Percentiles rank a stretch among this genome's conserved stretches.
These are phyloP conservation scores for Hyalella azteca DNA, from an alignment of 2,888 invertebrate species.

Conservation along the genomic window DNA sequence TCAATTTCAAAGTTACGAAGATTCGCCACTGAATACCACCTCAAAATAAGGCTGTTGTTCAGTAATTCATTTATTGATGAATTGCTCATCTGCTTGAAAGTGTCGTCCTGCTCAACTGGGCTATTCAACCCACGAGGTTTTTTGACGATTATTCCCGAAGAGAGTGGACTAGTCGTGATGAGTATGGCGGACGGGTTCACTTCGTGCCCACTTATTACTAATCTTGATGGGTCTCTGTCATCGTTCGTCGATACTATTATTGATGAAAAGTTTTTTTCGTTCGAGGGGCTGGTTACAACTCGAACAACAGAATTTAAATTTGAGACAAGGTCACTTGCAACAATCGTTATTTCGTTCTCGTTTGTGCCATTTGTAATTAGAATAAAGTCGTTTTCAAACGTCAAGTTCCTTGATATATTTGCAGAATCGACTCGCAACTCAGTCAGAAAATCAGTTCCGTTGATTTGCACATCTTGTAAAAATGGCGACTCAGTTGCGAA, in stretches of 20 bases:
- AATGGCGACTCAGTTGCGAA: not conserved
- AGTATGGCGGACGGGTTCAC: not conserved
- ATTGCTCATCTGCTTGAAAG: not conserved
- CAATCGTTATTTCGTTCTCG: constrained; percentile 1
- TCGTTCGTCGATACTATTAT: constrained; percentile 11
- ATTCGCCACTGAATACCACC: not conserved
- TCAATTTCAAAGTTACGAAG: not conserved
- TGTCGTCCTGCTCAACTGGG: no score
- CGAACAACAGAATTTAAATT: not conserved
- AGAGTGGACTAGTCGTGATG: not conserved
- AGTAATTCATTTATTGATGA: not conserved
- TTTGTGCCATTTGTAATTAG: constrained; percentile 26
- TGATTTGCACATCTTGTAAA: not conserved
- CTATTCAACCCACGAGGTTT: not conserved
- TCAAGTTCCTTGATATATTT: not conserved
- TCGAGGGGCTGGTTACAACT: not conserved
- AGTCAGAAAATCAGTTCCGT: not conserved
- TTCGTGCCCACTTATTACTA: not conserved
- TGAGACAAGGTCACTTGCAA: not conserved
- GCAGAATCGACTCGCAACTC: not conserved
- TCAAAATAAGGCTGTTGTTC: not conserved
- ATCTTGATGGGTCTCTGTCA: constrained; percentile 21
- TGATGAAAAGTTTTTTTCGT: not conserved
- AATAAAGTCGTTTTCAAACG: not conserved
- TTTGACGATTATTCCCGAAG: not conserved